Percentiles rank a stretch among this genome's conserved stretches.
Evolutionary conservation across 1,140 invertebrate genomes (phyloP).

Genomic region (Drosophila sulfurigaster): DNA sequence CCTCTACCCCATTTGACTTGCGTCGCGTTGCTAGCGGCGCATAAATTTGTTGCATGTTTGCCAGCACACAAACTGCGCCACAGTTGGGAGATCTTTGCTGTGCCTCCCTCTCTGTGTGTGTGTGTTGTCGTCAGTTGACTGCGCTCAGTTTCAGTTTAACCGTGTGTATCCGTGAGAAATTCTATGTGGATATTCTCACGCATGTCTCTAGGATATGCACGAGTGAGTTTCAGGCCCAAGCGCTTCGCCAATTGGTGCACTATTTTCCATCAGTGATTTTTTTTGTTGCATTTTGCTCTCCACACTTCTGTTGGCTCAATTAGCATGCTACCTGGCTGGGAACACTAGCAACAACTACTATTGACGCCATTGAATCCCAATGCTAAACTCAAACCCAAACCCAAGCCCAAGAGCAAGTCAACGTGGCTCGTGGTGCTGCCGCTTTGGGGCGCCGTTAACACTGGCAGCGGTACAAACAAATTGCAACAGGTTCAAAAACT

Average conservation of each 20-base stretch:
- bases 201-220: conserved; percentile 84
- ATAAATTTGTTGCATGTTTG: conserved; percentile 66
- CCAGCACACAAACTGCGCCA: neutral
- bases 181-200: conserved; percentile 78
- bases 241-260: conserved; percentile 63
- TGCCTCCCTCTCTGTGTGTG: neutral
- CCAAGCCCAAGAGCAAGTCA: conserved; percentile 9
- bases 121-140: conserved; percentile 1
- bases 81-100: conserved; percentile 4
- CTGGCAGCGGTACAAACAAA: conserved; percentile 54
- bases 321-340: conserved; percentile 69
- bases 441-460: conserved; percentile 44
- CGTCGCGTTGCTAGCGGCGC: conserved; percentile 55
- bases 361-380: conserved; percentile 6
- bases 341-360: conserved; percentile 25
- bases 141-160: conserved; percentile 14
- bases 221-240: conserved; percentile 58
- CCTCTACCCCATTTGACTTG: neutral
- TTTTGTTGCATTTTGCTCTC: conserved; percentile 31
- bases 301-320: conserved; percentile 47
- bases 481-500: conserved; percentile 81
- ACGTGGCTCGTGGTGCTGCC: conserved; percentile 23
- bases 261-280: conserved; percentile 68
- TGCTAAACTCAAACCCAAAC: too few species aligned
- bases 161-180: conserved; percentile 69